Evolutionary conservation across 2,113 vertebrate species (phyloP).

Genomic region (Sander lucioperca): DNA sequence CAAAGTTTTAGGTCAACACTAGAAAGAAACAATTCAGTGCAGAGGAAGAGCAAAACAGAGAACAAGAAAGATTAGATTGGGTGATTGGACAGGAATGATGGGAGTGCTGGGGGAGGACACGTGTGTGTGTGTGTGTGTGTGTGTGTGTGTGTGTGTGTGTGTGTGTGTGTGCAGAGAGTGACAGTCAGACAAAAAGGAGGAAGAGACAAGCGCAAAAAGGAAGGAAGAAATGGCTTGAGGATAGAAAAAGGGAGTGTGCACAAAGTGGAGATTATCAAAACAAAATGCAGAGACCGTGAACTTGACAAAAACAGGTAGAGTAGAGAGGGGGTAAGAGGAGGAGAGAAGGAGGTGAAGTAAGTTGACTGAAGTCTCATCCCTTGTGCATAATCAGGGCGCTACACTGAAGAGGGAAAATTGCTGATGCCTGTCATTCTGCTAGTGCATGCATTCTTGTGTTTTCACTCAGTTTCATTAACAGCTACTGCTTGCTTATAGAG

Average conservation of each 20-base stretch:
- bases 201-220: neutral
- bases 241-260: neutral
- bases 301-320: neutral
- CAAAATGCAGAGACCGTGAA: neutral
- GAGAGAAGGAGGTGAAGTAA: neutral
- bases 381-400: conserved; percentile 32
- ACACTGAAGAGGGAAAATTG: conserved; percentile 29
- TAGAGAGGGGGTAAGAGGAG: neutral
- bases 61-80: neutral
- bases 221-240: neutral
- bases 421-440: conserved; percentile 43
- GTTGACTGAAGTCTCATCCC: conserved; percentile 13
- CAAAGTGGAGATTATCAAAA: neutral
- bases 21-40: neutral
- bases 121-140: too few relatives aligned
- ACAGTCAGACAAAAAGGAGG: too few relatives aligned
- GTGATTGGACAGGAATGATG: neutral
- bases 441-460: neutral
- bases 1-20: neutral
- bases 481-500: neutral
- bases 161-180: too few relatives aligned
- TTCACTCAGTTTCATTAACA: conserved; percentile 39
- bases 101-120: neutral
- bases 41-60: neutral
- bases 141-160: too few relatives aligned